A percentile compares a stretch with the other conserved stretches of the same genome.
Conservation (phyloP, 1,140 invertebrate species). For the Helicorthomorpha holstii region DNA sequence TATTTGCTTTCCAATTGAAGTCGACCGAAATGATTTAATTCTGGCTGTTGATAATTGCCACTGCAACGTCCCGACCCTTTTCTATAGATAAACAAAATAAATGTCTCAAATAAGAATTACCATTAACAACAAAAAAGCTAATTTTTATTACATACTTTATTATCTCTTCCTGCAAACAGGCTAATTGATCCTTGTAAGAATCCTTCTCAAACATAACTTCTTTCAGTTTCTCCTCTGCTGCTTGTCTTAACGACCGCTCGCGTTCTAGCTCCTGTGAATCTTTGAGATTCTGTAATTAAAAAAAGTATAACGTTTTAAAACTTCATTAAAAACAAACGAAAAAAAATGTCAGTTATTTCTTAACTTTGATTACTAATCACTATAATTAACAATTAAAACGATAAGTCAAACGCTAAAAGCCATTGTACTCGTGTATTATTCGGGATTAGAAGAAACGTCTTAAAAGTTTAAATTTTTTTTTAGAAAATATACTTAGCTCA, state of each 20-base stretch:
- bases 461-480: no score
- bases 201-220: neutral
- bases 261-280: neutral
- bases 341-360: no score
- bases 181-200: neutral
- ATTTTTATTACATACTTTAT: neutral
- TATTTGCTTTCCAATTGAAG: neutral
- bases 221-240: neutral
- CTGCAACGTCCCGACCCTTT: neutral
- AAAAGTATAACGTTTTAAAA: no score
- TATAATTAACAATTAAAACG: no score
- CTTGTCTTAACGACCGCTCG: neutral
- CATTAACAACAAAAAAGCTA: neutral
- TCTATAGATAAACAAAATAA: neutral
- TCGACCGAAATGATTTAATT: neutral
- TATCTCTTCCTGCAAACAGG: neutral
- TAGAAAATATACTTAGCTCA: no score
- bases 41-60: neutral
- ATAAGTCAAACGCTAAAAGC: no score
- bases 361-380: no score
- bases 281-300: no score
- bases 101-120: neutral
- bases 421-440: no score
- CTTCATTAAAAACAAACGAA: no score
- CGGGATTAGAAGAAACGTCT: no score